Base-by-base conservation (phyloP, 2,113 vertebrate species). In the Cariama cristata region DNA sequence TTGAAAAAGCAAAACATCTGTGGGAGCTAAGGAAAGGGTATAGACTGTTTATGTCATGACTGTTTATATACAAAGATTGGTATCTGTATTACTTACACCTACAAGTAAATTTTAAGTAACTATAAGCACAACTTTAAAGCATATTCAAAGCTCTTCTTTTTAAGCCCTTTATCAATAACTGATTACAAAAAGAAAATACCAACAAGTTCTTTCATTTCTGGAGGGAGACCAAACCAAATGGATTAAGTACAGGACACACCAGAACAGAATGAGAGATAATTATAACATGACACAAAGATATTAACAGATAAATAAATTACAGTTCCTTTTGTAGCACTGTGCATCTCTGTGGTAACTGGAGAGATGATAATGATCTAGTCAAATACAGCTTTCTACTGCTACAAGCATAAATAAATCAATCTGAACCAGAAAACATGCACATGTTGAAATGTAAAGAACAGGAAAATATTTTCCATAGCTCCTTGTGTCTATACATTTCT, bases 361-460 rank as follows among this genome's bases (percentile, higher is more conserved):
- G 56, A 69, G 69, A 95, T 38, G 20, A 90, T 88, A 95, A 93
- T 52, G 67, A 91, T 83, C 67, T 91, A 74, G 93, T 92, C 79
- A 86, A 92, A 85, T 27, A 67, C 28, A 69, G 38, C 20, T 53
- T 96, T 76, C 74, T 62, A 33, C 88, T 95, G 74, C 81, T 91
- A 83, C 28, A 45, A 86, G 42, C 42, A 45, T 91, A 91, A 93
- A 95, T 96, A 96, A 96, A 94, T 82, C 84, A 95, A 27, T 79
- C 80, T 93, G 81, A 95, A 85, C 53, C 30, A 95, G 53, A 79
- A 88, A 96, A 86, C 33, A 66, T 30, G 52, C 47, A 85, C 83
- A 87, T 76, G 72, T 50, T 95, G 79, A 93, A 90, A 88, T 59
- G 22, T 67, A 32, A 73, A 96, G 84, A 74, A 49, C 14, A 76